phyloP scores from a whole-genome alignment of 2,113 vertebrate genomes.

The Rattus norvegicus region GRCr8 NC_086019.1:191035001-191035500 shows the following conservation, averaged over 20 bases:
- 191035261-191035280: neutral
- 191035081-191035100: neutral
- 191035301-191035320: neutral
- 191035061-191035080: neutral
- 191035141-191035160: neutral
- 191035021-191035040: neutral
- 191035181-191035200: neutral
- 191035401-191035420: neutral
- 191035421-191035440: neutral
- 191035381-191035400: neutral
- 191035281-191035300: accelerated
- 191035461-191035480: neutral
- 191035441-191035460: neutral
- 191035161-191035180: neutral
- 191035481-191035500: neutral
- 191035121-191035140: neutral
- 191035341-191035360: neutral
- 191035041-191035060: neutral
- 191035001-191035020: neutral
- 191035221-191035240: neutral
- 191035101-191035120: too few relatives aligned
- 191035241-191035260: neutral
- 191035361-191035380: neutral
- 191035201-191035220: neutral
- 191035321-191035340: too few relatives aligned